Evolutionary conservation across 2,888 invertebrate species (phyloP), one percentile per base, ranked within the genome.

Genomic region (Nemurella pictetii): DNA sequence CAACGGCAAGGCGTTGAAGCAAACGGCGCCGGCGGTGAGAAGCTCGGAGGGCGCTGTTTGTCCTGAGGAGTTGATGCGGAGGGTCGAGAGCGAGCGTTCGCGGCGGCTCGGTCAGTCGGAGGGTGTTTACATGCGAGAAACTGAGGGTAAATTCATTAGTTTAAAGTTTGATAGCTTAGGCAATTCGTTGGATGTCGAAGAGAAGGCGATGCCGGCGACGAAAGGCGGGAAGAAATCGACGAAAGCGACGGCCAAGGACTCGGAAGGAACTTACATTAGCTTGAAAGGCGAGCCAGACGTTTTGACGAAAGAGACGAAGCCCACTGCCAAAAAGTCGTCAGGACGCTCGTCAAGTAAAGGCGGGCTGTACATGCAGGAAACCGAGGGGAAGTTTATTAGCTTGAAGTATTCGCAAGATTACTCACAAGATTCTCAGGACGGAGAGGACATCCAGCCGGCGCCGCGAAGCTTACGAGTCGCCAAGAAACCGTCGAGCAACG

Each of bases 71-170:
- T 55, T 55, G 55, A 12, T 20, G 9, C 55, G 55, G 2, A 12
- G 55, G 1, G 55, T 55, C 3, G 55, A 55, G 55, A 55, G 20
- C 55, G 55, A 55, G 12, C 55, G 55, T 55, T 12, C 55, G 20
- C 9, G 55, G n/a, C 29, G 30, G 20, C 30, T 30, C 7, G 28
- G n/a, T n/a, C 28, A 78, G 4, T 7, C 28, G 26, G 78, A 30
- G 12, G 78, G 78, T 12, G 30, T 28, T 3, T 78, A 78, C 30
- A 78, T 78, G 78, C 28, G 30, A 78, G 78, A 30, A 78, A n/a
- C 30, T 28, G 78, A 78, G 30, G 78, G 78, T 30, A 78, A 28
- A 78, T 78, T 78, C 28, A 78, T 78, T 20, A 78, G 78, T 30
- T 78, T 78, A 29, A 78, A 78, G 28, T 30, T 28, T 30, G 78